Evolutionary conservation across 1,140 invertebrate species (phyloP).

Genomic region (Nasonia vitripennis): DNA sequence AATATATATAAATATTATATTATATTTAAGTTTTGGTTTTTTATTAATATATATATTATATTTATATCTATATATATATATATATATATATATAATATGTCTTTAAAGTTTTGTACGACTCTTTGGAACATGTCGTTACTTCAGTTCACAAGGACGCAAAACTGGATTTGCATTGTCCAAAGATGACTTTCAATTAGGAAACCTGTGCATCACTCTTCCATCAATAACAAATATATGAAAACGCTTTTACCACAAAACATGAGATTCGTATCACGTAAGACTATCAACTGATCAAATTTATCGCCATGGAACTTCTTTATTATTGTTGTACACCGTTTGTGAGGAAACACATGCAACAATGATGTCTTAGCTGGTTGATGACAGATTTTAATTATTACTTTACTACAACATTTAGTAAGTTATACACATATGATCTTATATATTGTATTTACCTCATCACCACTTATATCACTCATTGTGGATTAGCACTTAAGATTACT

Average conservation of each 20-base stretch:
- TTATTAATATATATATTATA: conserved; percentile 33
- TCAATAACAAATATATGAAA: conserved; percentile 45
- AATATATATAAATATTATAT: conserved; percentile 37
- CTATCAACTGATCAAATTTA: conserved; percentile 38
- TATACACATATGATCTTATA: conserved; percentile 29
- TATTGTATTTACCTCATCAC: conserved; percentile 37
- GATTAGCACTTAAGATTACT: conserved; percentile 6
- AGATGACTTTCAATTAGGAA: conserved; percentile 44
- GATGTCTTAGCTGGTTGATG: conserved; percentile 1
- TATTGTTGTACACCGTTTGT: conserved; percentile 1
- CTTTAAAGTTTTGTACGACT: conserved; percentile 49
- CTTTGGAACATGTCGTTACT: conserved; percentile 36
- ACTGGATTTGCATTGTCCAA: conserved; percentile 25
- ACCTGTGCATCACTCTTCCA: conserved; percentile 18
- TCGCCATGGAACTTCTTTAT: conserved; percentile 17
- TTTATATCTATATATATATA: not conserved
- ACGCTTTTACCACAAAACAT: conserved; percentile 20
- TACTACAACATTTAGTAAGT: conserved; percentile 43
- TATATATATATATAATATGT: conserved; percentile 27
- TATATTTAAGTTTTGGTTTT: conserved; percentile 29
- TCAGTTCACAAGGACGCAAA: conserved; percentile 37
- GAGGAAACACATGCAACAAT: conserved; percentile 6
- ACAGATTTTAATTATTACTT: not conserved
- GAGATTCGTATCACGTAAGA: conserved; percentile 20
- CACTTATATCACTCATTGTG: conserved; percentile 41